These are phyloP conservation scores for Ophiothrix spiculata DNA, from an alignment of 35 echinoderm and acorn worm species.

Conservation along the genomic window DNA sequence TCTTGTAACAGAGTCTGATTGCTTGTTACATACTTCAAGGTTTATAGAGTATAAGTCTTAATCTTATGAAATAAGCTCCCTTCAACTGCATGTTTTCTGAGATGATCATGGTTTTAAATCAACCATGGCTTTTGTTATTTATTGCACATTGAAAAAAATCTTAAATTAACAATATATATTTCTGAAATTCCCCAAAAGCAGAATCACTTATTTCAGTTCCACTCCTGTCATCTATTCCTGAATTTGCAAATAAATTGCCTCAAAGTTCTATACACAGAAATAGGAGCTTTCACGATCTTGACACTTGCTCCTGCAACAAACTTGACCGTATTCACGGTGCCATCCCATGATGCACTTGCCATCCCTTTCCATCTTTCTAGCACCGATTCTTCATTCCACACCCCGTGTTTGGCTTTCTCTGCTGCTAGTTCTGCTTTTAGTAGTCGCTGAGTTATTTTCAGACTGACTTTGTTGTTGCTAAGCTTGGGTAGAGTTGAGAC, in stretches of 20 bases:
- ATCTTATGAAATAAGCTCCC: no score
- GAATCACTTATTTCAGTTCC: no score
- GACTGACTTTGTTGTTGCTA: background rate
- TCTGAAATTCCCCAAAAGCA: no score
- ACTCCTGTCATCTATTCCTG: background rate
- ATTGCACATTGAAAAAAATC: no score
- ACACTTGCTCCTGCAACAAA: background rate
- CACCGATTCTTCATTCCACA: background rate
- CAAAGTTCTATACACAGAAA: background rate
- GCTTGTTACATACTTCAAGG: no score
- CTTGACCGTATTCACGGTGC: background rate
- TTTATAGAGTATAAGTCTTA: no score
- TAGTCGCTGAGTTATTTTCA: background rate
- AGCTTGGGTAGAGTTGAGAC: background rate
- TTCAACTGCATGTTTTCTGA: no score
- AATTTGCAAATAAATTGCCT: background rate
- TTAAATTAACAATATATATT: no score
- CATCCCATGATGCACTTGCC: background rate
- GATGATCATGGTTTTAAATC: no score
- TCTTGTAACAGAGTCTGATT: no score
- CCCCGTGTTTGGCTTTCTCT: background rate
- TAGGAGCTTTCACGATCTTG: background rate
- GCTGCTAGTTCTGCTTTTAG: constrained; percentile 5
- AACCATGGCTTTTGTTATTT: no score
- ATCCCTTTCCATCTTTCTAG: background rate